Conservation (phyloP, 2,888 invertebrate genomes). For the Xanthorhoe designata region DNA sequence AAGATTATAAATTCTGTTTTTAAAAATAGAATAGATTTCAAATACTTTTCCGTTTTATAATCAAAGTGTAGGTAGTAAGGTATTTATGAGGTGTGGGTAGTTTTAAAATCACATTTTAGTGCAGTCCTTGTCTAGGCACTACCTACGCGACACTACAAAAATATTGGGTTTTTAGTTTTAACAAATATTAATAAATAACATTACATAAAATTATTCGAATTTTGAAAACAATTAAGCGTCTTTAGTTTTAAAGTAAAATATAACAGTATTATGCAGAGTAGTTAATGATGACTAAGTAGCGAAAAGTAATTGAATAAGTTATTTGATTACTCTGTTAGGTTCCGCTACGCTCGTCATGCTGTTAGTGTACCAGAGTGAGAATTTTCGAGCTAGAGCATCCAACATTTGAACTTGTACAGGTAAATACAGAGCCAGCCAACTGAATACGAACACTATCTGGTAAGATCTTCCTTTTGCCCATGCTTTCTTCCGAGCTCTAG, state of each 20-base stretch:
- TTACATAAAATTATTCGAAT: not conserved
- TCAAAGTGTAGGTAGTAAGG: not conserved
- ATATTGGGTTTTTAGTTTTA: not conserved
- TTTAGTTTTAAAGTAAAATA: slow-evolving; percentile 16
- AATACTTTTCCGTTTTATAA: not conserved
- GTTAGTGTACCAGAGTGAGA: slow-evolving; percentile 10
- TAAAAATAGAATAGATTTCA: not conserved
- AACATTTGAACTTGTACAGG: not conserved
- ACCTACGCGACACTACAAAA: not conserved
- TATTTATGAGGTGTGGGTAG: too few species aligned
- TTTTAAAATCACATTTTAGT: not conserved
- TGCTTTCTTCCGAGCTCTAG: not conserved
- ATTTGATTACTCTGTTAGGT: slow-evolving; percentile 33
- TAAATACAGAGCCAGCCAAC: not conserved
- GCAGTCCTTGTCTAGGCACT: not conserved
- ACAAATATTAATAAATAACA: slow-evolving; percentile 3
- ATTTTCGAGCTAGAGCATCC: slow-evolving; percentile 6
- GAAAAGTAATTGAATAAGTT: slow-evolving; percentile 21
- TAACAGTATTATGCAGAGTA: slow-evolving; percentile 13
- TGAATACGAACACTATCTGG: not conserved
- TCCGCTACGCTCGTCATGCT: slow-evolving; percentile 35
- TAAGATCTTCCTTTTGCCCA: not conserved
- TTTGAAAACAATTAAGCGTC: slow-evolving; percentile 7
- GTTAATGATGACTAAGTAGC: slow-evolving; percentile 5
- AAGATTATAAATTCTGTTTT: not conserved